These are phyloP conservation scores for Oenanthe oenanthe DNA, from an alignment of 2,113 vertebrate genomes.

Conservation along the genomic window DNA sequence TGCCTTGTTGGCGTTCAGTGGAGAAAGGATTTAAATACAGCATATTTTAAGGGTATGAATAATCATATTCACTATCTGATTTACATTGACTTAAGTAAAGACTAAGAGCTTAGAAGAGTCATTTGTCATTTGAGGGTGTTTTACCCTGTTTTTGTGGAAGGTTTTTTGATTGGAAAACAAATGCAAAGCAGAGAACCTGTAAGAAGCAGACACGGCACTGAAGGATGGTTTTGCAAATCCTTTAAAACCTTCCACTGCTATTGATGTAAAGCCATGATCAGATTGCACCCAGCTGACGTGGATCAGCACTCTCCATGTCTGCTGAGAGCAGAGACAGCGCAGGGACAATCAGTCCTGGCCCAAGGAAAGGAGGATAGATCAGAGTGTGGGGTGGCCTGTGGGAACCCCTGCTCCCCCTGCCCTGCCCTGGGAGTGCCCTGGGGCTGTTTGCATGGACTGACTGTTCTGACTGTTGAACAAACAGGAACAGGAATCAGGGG, in stretches of 20 bases:
- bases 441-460: neutral
- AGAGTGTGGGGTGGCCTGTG: rapidly evolving
- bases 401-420: rapidly evolving
- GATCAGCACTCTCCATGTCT: rapidly evolving
- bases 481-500: neutral
- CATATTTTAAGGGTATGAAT: neutral
- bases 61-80: neutral
- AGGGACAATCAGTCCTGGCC: neutral
- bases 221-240: neutral
- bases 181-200: neutral
- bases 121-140: neutral
- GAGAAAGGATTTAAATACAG: neutral
- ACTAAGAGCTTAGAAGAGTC: neutral
- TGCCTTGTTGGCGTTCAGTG: neutral
- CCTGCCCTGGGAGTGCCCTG: rapidly evolving
- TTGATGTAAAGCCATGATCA: neutral
- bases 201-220: neutral
- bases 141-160: neutral
- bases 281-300: neutral
- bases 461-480: rapidly evolving
- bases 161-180: neutral
- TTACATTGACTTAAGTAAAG: neutral
- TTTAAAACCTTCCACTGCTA: neutral
- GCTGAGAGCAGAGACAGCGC: neutral
- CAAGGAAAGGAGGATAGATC: neutral